Evolutionary conservation across 2,797 vertebrate genomes (phyloP).

Genomic region (Mus caroli): DNA sequence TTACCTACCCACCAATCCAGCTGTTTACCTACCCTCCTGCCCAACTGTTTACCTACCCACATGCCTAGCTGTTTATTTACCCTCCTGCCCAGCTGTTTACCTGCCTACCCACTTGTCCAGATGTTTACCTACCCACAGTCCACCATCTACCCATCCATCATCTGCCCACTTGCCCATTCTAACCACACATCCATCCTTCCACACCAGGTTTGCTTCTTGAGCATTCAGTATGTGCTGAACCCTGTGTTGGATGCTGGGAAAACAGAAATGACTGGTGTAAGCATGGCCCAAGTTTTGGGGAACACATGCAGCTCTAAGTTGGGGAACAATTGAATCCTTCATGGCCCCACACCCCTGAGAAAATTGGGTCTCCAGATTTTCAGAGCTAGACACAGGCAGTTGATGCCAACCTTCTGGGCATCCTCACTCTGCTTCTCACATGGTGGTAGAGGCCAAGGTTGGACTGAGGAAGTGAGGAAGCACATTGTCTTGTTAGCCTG

Average conservation of each 20-base stretch:
- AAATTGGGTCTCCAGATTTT: not conserved
- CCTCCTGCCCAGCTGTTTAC: no score
- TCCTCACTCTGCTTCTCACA: slow-evolving; percentile 54
- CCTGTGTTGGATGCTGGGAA: not conserved
- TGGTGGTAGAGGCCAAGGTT: not conserved
- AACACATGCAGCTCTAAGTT: not conserved
- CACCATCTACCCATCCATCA: no score
- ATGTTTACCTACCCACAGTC: not conserved
- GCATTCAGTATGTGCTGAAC: not conserved
- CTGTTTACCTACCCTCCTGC: not conserved
- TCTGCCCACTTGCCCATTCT: not conserved
- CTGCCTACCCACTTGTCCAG: no score
- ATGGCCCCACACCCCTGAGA: not conserved
- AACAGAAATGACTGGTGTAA: no score
- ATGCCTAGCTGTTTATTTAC: not conserved
- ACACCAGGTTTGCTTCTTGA: not conserved
- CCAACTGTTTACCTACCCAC: not conserved
- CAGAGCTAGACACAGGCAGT: not conserved
- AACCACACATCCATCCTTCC: not conserved
- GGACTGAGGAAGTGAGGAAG: slow-evolving; percentile 62
- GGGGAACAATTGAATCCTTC: not conserved
- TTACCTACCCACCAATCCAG: rapidly evolving
- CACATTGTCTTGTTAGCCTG: slow-evolving; percentile 80
- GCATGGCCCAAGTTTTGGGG: not conserved
- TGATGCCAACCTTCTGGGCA: slow-evolving; percentile 61